phyloP scores from a whole-genome alignment of 2,797 vertebrate genomes.

The Eulemur albifrons region DNA sequence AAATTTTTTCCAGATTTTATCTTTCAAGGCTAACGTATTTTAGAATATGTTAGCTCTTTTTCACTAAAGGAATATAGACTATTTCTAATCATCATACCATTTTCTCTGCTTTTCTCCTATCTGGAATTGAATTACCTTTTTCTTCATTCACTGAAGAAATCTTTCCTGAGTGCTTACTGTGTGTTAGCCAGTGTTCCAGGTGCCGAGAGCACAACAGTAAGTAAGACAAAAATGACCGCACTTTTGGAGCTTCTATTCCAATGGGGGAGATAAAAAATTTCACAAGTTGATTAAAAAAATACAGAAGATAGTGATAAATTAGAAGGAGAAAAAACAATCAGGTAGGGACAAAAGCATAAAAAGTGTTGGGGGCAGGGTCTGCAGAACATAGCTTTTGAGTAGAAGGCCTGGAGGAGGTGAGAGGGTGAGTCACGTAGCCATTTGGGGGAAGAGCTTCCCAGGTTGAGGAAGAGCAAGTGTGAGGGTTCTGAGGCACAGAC shows the following conservation, averaged over 20 bases:
- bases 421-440: background rate
- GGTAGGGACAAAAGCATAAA: background rate
- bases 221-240: background rate
- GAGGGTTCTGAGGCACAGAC: background rate
- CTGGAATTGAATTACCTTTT: background rate
- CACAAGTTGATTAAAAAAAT: background rate
- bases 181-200: background rate
- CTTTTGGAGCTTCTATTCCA: background rate
- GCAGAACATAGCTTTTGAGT: background rate
- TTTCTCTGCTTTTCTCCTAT: background rate
- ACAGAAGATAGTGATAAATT: background rate
- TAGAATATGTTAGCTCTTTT: background rate
- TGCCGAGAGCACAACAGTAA: background rate
- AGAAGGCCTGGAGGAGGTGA: background rate
- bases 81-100: background rate
- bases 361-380: background rate
- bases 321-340: background rate
- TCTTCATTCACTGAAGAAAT: background rate
- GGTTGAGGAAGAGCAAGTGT: background rate
- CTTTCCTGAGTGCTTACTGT: background rate
- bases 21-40: slow-evolving; percentile 27
- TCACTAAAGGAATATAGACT: background rate
- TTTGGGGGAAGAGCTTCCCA: background rate
- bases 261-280: background rate
- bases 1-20: slow-evolving; percentile 40